These are phyloP conservation scores for Meleagris gallopavo DNA, from an alignment of 2,113 vertebrate species.

Conservation along the genomic window DNA sequence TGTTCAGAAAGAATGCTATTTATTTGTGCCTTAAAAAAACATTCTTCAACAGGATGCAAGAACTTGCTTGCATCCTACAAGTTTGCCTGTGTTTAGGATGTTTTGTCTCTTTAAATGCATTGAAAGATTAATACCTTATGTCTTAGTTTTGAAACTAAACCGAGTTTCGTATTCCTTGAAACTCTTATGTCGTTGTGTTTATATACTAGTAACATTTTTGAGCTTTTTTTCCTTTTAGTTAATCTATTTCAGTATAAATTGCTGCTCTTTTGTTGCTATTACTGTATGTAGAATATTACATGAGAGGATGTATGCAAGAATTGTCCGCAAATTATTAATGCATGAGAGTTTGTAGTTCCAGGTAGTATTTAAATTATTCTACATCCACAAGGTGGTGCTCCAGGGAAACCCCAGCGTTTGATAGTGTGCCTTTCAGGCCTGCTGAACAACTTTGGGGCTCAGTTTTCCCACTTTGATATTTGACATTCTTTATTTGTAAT, in stretches of 20 bases:
- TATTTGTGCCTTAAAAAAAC: background rate
- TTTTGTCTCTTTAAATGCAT: background rate
- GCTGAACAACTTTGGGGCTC: background rate
- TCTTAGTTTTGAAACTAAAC: constrained; percentile 7
- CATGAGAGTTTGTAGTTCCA: background rate
- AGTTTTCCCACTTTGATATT: background rate
- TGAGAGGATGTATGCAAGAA: background rate
- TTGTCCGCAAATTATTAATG: rapidly evolving
- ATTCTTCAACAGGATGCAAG: background rate
- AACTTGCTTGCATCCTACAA: background rate
- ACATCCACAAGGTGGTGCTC: constrained; percentile 67
- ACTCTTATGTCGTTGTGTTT: background rate
- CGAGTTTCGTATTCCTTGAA: background rate
- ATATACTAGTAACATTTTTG: background rate
- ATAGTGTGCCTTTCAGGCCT: background rate
- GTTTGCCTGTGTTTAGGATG: background rate
- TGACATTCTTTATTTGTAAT: background rate
- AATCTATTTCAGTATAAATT: background rate
- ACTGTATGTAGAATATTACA: background rate
- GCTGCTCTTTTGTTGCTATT: background rate
- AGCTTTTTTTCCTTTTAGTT: background rate
- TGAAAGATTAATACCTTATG: background rate
- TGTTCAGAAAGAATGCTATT: rapidly evolving
- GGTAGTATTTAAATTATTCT: background rate
- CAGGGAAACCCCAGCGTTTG: constrained; percentile 5